phyloP scores from a whole-genome alignment of 2,888 invertebrate species.

The Agrochola litura region DNA sequence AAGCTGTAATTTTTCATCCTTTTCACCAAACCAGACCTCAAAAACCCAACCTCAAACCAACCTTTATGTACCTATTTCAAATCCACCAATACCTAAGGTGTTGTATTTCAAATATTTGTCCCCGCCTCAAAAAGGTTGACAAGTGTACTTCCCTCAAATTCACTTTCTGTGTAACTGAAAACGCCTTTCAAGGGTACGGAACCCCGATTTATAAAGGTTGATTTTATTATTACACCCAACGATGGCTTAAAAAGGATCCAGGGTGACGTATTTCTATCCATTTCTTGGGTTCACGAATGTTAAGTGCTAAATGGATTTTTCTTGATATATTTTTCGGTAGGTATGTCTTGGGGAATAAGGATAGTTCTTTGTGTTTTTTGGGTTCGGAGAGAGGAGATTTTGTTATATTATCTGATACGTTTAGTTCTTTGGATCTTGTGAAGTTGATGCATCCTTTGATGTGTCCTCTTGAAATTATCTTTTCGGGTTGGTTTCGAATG shows the following conservation, averaged over 20 bases:
- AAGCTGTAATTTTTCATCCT: conserved; percentile 9
- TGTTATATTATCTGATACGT: conserved; percentile 22
- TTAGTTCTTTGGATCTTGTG: conserved; percentile 12
- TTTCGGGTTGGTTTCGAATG: not conserved
- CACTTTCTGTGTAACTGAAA: conserved; percentile 59
- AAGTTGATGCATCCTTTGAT: conserved; percentile 26
- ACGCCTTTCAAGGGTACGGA: conserved; percentile 37
- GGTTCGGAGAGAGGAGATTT: conserved; percentile 12
- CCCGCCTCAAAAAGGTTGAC: conserved; percentile 38
- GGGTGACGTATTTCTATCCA: conserved; percentile 36
- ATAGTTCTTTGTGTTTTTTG: conserved; percentile 33
- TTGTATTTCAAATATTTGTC: conserved; percentile 53
- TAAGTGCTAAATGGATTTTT: conserved; percentile 37
- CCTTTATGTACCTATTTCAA: conserved; percentile 8
- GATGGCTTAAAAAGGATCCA: conserved; percentile 39
- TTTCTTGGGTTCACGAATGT: conserved; percentile 39
- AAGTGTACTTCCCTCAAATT: conserved; percentile 40
- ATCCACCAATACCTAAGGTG: conserved; percentile 17
- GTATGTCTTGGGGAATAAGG: conserved; percentile 16
- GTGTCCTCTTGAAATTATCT: not conserved
- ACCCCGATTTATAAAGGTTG: conserved; percentile 48
- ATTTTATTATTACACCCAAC: conserved; percentile 60
- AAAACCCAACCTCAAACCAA: not conserved
- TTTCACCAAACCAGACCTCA: not conserved
- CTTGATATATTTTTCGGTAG: conserved; percentile 14